These are phyloP conservation scores for Drosophila tropicalis DNA, from an alignment of 1,140 invertebrate genomes.

Conservation along the genomic window DNA sequence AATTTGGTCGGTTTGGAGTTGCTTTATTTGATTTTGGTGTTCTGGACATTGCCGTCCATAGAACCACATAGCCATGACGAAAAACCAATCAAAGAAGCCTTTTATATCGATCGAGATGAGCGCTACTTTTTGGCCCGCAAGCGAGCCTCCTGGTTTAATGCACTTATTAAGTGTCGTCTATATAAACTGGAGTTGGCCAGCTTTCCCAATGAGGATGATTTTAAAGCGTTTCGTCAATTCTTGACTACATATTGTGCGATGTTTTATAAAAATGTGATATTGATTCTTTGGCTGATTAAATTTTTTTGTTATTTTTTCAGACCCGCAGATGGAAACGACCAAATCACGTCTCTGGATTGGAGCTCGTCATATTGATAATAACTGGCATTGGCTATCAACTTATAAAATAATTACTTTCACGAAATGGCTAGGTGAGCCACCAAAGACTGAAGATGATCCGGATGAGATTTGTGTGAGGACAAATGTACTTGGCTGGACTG, in stretches of 20 bases:
- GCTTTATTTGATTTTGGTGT: neutral
- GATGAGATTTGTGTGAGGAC: neutral
- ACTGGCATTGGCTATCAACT: neutral
- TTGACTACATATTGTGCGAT: neutral
- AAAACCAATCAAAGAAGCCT: neutral
- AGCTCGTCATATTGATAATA: neutral
- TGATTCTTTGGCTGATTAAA: neutral
- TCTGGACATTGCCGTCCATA: neutral
- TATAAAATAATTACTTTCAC: neutral
- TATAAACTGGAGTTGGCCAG: slow-evolving; percentile 6
- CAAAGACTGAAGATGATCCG: neutral
- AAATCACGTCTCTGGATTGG: neutral
- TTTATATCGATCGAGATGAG: neutral
- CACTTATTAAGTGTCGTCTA: slow-evolving; percentile 27
- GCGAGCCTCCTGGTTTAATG: slow-evolving; percentile 23
- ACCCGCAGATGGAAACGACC: neutral
- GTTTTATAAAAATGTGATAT: neutral
- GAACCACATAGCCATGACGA: no score
- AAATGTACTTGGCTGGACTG: neutral
- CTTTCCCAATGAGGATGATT: slow-evolving; percentile 9
- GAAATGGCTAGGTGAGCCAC: neutral
- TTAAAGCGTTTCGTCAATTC: neutral
- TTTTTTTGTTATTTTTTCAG: neutral
- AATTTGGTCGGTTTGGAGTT: neutral
- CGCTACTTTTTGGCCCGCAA: neutral